Conservation (phyloP, 35 echinoderm and acorn worm species). For the Heliocidaris tuberculata region DNA sequence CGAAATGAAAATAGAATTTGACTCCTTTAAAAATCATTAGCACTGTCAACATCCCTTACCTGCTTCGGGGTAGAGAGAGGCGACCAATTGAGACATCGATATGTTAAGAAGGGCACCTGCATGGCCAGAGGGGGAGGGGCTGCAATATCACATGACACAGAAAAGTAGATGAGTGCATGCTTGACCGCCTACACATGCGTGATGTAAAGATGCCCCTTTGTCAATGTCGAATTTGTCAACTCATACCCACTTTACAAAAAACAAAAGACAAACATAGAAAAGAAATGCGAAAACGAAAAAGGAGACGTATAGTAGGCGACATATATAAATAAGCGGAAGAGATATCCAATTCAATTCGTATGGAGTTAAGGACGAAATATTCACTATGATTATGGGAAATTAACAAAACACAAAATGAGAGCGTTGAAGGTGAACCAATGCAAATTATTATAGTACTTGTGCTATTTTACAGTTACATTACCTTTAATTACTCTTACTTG, state of each 20-base stretch:
- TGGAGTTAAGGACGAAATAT: too few relatives aligned
- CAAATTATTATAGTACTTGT: too few relatives aligned
- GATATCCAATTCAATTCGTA: too few relatives aligned
- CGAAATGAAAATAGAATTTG: not conserved
- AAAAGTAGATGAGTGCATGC: not conserved
- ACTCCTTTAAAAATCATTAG: not conserved
- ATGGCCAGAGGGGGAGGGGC: not conserved
- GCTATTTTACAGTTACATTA: too few relatives aligned
- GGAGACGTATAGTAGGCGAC: not conserved
- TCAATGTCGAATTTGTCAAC: not conserved
- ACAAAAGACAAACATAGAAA: not conserved
- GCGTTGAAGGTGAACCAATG: too few relatives aligned
- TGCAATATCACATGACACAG: not conserved
- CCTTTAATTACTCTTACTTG: too few relatives aligned
- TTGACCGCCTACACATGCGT: not conserved
- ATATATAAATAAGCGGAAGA: too few relatives aligned
- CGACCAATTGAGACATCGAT: not conserved
- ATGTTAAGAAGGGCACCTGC: not conserved
- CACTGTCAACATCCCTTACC: not conserved
- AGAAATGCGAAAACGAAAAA: not conserved
- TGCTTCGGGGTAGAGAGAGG: not conserved
- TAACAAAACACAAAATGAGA: too few relatives aligned
- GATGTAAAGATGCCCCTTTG: not conserved
- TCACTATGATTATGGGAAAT: too few relatives aligned
- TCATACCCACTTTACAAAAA: not conserved